Conservation (phyloP, 2,113 vertebrate genomes). For the Coturnix japonica region DNA sequence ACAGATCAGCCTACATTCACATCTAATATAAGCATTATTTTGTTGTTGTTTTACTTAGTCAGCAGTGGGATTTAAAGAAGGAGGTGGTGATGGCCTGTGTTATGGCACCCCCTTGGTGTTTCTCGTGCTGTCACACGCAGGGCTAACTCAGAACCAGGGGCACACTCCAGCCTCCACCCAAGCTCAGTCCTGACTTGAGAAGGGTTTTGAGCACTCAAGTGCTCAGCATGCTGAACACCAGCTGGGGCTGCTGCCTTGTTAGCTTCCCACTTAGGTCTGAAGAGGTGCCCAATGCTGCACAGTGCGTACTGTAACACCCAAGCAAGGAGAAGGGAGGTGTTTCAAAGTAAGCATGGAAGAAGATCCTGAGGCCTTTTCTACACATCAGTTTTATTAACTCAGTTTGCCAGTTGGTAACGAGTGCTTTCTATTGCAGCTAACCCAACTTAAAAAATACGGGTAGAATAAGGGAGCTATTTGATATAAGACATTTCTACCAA, state of each 20-base stretch:
- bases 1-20: neutral
- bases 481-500: neutral
- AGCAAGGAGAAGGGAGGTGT: neutral
- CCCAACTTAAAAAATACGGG: neutral
- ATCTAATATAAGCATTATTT: neutral
- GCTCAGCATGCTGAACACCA: neutral
- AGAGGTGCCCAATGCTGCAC: neutral
- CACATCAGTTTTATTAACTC: neutral
- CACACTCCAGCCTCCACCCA: neutral
- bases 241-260: neutral
- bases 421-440: neutral
- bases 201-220: neutral
- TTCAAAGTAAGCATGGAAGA: neutral
- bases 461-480: neutral
- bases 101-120: neutral
- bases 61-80: neutral
- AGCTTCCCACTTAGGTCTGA: accelerated
- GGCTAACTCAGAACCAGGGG: neutral
- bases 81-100: neutral
- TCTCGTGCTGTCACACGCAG: neutral
- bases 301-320: neutral
- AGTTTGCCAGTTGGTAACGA: neutral
- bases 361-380: neutral
- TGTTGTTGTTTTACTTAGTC: neutral
- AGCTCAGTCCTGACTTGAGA: neutral